A percentile compares a stretch with the other conserved stretches of the same genome.
phyloP scores from a whole-genome alignment of 2,113 vertebrate genomes.

The Bubo scandiacus region DNA sequence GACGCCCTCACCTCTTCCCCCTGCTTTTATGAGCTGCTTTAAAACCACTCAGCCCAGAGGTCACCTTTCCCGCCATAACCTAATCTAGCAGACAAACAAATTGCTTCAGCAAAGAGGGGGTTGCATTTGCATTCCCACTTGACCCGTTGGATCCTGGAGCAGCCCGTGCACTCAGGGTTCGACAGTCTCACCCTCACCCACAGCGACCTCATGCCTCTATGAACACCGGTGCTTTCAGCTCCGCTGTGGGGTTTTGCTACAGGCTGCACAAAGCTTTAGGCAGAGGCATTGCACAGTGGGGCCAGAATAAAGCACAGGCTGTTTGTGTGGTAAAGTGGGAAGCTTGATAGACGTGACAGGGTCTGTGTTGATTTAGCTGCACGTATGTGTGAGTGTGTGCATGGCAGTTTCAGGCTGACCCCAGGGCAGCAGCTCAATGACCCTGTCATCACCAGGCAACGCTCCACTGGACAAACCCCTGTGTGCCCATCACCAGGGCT shows the following conservation, averaged over 20 bases:
- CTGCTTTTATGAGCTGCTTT: not conserved
- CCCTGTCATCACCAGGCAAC: not conserved
- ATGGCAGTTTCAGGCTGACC: not conserved
- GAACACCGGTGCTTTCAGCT: accelerated
- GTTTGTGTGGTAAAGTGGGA: accelerated
- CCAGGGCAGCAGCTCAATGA: not conserved
- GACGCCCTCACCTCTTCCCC: not conserved
- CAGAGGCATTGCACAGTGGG: accelerated
- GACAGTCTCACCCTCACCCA: accelerated
- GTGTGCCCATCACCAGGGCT: not conserved
- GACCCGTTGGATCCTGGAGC: not conserved
- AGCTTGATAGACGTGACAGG: accelerated
- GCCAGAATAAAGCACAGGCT: not conserved
- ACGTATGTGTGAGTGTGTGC: not conserved
- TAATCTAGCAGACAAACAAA: not conserved
- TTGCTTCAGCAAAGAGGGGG: not conserved
- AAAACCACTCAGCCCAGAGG: not conserved
- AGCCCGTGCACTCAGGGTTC: accelerated
- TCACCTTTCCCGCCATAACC: not conserved
- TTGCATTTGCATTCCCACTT: not conserved
- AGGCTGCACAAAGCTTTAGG: not conserved
- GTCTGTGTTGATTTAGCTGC: not conserved
- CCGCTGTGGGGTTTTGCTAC: not conserved
- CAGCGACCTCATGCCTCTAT: accelerated
- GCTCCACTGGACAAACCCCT: not conserved